These are phyloP conservation scores for Halichoerus grypus DNA, from an alignment of 2,113 vertebrate genomes.

Conservation along the genomic window DNA sequence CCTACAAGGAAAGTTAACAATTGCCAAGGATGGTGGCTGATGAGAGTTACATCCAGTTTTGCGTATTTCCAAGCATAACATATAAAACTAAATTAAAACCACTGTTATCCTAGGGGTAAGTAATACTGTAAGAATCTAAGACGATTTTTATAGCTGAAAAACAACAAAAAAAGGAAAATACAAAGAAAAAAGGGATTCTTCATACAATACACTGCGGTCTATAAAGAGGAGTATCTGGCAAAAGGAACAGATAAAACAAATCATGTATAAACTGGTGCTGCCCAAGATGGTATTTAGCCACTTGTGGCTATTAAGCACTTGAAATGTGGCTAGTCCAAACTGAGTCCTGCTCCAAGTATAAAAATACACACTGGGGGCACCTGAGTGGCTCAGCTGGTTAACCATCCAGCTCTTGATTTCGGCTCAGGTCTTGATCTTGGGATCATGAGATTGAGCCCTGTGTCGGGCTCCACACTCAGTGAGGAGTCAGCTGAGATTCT, in stretches of 20 bases:
- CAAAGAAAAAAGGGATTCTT: background rate
- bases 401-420: background rate
- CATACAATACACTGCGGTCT: background rate
- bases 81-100: slow-evolving; percentile 36
- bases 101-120: background rate
- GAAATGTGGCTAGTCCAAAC: background rate
- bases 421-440: background rate
- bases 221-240: slow-evolving; percentile 28
- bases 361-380: background rate
- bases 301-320: background rate
- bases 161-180: background rate
- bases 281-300: background rate
- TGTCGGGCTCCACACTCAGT: background rate
- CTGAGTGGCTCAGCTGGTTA: background rate
- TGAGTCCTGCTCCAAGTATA: background rate
- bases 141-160: slow-evolving; percentile 34
- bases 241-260: background rate
- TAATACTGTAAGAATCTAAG: slow-evolving; percentile 9
- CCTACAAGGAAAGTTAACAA: slow-evolving; percentile 37
- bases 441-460: background rate
- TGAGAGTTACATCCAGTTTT: slow-evolving; percentile 5
- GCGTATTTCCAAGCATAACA: background rate
- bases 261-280: background rate
- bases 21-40: background rate
- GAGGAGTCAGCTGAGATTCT: background rate